Evolutionary conservation across 2,888 invertebrate species (phyloP).

Genomic region (Oeneis ivallda): DNA sequence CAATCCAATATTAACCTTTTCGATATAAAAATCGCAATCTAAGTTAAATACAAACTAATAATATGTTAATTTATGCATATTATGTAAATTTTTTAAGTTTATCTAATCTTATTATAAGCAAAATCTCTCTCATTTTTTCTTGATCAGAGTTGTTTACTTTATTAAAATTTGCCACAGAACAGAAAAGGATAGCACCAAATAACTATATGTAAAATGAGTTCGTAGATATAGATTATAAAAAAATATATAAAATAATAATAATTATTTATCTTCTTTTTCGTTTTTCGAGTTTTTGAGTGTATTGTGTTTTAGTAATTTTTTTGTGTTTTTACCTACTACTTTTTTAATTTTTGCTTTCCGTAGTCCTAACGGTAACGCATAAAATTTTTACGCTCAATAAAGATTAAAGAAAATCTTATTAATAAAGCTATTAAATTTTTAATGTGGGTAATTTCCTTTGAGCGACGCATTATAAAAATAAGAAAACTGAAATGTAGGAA

Average conservation of each 20-base stretch:
- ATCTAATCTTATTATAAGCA: too few species aligned
- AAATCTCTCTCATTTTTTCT: too few species aligned
- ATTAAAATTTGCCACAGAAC: background rate
- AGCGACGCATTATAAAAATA: constrained; percentile 1
- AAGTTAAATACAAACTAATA: too few species aligned
- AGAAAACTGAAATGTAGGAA: background rate
- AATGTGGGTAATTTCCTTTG: background rate
- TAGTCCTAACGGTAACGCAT: background rate
- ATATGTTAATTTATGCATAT: too few species aligned
- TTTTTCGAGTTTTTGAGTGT: background rate
- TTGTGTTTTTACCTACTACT: background rate
- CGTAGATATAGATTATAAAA: background rate
- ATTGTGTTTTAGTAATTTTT: background rate
- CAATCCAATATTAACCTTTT: too few species aligned
- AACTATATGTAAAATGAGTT: too few species aligned
- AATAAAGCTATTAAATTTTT: constrained; percentile 3
- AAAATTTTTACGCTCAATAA: constrained; percentile 2
- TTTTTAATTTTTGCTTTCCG: background rate
- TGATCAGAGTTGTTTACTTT: background rate
- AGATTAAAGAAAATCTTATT: constrained; percentile 14
- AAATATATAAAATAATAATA: too few species aligned
- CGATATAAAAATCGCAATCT: too few species aligned
- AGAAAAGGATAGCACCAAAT: background rate
- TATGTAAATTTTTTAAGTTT: too few species aligned
- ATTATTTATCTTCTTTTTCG: too few species aligned